Conservation (phyloP, 30 jellyfish, hydroid and myxozoan genomes). For the Hydractinia symbiolongicarpus region DNA sequence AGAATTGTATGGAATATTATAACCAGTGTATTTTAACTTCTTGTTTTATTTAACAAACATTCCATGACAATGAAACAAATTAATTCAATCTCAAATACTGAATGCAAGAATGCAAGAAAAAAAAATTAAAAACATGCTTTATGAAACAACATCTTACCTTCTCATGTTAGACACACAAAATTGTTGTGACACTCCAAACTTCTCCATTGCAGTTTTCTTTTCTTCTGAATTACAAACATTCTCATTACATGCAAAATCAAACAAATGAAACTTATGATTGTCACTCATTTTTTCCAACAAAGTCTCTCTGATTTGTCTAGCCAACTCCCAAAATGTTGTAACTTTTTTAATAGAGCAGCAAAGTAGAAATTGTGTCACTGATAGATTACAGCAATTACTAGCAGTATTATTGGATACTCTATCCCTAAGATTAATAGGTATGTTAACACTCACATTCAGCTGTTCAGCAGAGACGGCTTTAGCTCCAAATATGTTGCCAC, state of each 20-base stretch:
- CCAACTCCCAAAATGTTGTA: conserved; percentile 3
- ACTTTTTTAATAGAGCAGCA: neutral
- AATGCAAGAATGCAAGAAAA: too few relatives aligned
- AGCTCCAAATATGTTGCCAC: neutral
- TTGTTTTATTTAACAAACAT: too few relatives aligned
- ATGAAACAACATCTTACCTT: neutral
- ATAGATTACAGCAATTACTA: neutral
- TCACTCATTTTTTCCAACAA: neutral
- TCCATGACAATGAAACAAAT: too few relatives aligned
- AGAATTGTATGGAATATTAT: too few relatives aligned
- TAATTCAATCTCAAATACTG: too few relatives aligned
- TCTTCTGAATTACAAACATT: neutral
- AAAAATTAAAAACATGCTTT: too few relatives aligned
- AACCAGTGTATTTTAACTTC: too few relatives aligned
- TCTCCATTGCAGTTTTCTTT: neutral
- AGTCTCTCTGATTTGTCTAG: neutral
- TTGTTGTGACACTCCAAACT: neutral
- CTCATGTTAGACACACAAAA: neutral
- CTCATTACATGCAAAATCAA: neutral
- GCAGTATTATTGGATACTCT: neutral
- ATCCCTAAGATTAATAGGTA: conserved; percentile 6
- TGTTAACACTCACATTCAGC: neutral
- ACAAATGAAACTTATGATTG: neutral
- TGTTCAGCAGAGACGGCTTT: neutral
- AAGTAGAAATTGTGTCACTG: neutral